Conservation (phyloP, 2,888 invertebrate species). For the Leucoptera coffeella region DNA sequence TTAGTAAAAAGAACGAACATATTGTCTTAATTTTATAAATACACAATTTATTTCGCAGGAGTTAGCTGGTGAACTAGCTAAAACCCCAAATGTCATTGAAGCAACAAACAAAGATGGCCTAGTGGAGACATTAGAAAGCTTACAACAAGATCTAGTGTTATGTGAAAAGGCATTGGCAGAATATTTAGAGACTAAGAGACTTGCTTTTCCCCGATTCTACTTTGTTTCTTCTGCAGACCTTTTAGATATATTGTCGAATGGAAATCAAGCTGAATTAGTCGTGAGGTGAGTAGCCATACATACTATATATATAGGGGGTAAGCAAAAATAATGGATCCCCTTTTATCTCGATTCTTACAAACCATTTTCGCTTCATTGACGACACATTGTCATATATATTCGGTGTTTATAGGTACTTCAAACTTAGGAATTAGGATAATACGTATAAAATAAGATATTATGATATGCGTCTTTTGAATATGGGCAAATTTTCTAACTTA, state of each 20-base stretch:
- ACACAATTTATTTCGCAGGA: conserved; percentile 26
- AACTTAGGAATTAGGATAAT: not conserved
- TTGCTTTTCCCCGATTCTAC: conserved; percentile 94
- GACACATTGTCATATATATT: no score
- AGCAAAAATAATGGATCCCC: no score
- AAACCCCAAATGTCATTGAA: conserved; percentile 82
- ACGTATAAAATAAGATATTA: no score
- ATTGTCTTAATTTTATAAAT: not conserved
- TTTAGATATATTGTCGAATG: conserved; percentile 90
- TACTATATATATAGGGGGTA: not conserved
- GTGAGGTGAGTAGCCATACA: conserved; percentile 30
- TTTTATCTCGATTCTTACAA: no score
- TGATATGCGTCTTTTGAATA: no score
- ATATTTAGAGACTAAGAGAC: conserved; percentile 91
- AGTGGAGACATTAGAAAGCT: conserved; percentile 67
- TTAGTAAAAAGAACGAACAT: no score
- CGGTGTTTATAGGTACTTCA: no score
- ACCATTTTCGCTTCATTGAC: no score
- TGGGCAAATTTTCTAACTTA: no score
- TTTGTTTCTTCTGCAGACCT: conserved; percentile 95
- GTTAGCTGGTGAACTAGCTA: conserved; percentile 69
- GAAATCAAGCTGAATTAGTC: conserved; percentile 85
- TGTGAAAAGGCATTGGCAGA: conserved; percentile 97
- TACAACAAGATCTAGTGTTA: conserved; percentile 80
- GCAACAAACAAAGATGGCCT: conserved; percentile 85